Base-by-base conservation (phyloP, 2,113 vertebrate genomes). In the Peucedramus taeniatus region DNA sequence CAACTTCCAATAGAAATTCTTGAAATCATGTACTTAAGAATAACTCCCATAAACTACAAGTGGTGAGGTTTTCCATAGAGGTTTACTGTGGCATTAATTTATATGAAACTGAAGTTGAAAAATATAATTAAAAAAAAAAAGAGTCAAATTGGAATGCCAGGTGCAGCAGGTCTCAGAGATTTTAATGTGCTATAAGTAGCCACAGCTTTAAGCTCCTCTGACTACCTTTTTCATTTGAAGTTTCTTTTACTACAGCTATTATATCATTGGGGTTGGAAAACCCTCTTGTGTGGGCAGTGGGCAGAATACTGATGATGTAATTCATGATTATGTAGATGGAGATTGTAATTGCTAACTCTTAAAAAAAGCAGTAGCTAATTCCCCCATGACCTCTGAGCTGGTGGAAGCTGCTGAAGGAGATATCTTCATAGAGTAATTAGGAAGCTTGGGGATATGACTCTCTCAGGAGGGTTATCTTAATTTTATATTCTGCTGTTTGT, bases 171-270 rank as follows among this genome's bases (percentile, higher is more conserved):
- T 26, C 18, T 87, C 77, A 70, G 59, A 33, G 27, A 83, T 70
- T 89, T 96, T 96, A 90, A 83, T 88, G 63, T 76, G 30, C 22
- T 92, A 2, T 63, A 79, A 82, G 76, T 70, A 94, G 17, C 35
- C 24, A 71, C 30, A 79, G 22, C 16, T 92, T 96, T 45, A 96
- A 96, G 35, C 45, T 56, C 40, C 59, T 79, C 47, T 97, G 94
- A 94, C 47, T n/a, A n/a, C 42, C 60, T 96, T 95, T 95, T 40
- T 50, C 93, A 93, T 92, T 82, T 84, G n/a, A 94, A 93, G 74
- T 65, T 96, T 96, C 56, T 93, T 96, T 93, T 95, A 54, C 69
- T 94, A n/a, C 68, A 79, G 82, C 35, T 94, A 60, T 96, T 96
- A 57, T 91, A 91, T 83, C 56, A 95, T 50, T 13, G 7, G 8